Evolutionary conservation across 1,140 invertebrate genomes (phyloP), one percentile per base, ranked within the genome.

Genomic region (Nasonia giraulti): DNA sequence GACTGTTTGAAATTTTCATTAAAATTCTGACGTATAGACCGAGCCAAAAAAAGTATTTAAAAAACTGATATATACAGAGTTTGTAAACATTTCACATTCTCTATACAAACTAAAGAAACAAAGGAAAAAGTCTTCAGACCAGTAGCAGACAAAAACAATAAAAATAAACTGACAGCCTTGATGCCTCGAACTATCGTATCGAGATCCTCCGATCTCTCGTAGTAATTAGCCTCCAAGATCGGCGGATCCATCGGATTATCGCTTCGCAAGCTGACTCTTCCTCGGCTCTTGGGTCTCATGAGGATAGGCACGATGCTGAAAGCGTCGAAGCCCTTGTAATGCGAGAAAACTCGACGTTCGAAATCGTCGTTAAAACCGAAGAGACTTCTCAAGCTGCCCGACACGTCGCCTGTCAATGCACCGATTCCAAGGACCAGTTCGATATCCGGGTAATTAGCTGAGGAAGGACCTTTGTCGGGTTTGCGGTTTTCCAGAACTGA

Each of bases 151-250:
- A 1, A 66, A 31, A 66, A 77, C 33, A 89, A 89, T 86, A 74
- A 86, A 76, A 82, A 93, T 89, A 12, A 89, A 85, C 89, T 92
- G 91, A 96, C 96, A 91, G 95, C 94, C 91, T 96, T 95, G 33
- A 97, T 95, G 71, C 96, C 96, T 90, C 96, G 95, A 12, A 96
- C 94, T 89, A 97, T 93, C 1, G 95, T 94, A 12, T 92, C 89
- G 2, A 97, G 86, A 90, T 97, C 97, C 10, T 95, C 92, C 1
- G 94, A 91, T 86, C 96, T 91, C 20, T 94, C 91, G 88, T 97
- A 96, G 89, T 97, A 98, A 91, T 97, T 97, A 0, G 96, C 95
- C 47, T 97, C 93, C 86, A 98, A 95, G 73, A 94, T 91, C 0
- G 98, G 97, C 91, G 95, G 94, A 47, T 96, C 94, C 0, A 94